phyloP scores from a whole-genome alignment of 2,797 vertebrate species.

The Alosa sapidissima region DNA sequence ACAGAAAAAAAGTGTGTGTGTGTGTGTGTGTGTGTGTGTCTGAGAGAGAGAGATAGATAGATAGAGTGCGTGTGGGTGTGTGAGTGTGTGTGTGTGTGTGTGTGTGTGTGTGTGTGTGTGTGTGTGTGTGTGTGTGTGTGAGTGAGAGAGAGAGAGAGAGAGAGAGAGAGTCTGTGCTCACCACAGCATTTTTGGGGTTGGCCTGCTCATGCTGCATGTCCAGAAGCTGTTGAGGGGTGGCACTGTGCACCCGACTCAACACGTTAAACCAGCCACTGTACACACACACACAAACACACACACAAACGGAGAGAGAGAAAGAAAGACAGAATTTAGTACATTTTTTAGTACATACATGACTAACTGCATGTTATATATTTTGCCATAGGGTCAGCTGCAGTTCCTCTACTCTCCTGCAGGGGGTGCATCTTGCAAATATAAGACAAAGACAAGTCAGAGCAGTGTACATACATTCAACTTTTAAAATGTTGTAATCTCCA shows the following conservation, averaged over 20 bases:
- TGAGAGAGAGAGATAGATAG: too few relatives aligned
- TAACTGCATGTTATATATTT: background rate
- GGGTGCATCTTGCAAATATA: background rate
- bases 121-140: background rate
- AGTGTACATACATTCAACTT: background rate
- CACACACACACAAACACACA: constrained; percentile 49
- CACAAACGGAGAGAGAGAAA: background rate
- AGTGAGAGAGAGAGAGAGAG: background rate
- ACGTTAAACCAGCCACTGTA: constrained; percentile 84
- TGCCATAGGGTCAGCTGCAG: background rate
- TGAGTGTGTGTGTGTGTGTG: background rate
- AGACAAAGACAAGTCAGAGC: background rate
- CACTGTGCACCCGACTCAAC: constrained; percentile 82
- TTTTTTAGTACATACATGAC: background rate
- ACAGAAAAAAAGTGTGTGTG: too few relatives aligned
- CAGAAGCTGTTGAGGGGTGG: constrained; percentile 77
- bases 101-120: background rate
- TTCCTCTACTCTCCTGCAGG: background rate
- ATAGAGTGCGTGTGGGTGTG: background rate
- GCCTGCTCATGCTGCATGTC: constrained; percentile 85
- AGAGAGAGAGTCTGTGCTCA: constrained; percentile 59
- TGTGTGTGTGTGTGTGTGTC: too few relatives aligned
- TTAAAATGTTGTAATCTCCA: background rate
- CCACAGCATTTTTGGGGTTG: constrained; percentile 86
- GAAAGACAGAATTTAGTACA: background rate